Evolutionary conservation across 2,113 vertebrate genomes (phyloP).

Genomic region (Struthidea cinerea): DNA sequence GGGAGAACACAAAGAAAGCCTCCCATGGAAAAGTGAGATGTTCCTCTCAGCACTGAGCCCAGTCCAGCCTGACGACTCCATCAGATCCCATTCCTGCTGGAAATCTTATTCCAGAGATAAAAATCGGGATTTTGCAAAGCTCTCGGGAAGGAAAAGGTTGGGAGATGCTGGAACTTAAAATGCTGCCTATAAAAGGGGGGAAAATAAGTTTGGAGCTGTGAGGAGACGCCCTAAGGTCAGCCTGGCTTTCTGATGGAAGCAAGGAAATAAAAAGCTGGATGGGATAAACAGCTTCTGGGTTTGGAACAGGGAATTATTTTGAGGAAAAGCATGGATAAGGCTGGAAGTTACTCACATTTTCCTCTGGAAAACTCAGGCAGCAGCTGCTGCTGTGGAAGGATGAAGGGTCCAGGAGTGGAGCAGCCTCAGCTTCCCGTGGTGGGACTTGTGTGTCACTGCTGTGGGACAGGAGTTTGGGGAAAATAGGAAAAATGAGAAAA

Average conservation of each 20-base stretch:
- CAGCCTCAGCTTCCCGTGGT: background rate
- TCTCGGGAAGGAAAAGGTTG: background rate
- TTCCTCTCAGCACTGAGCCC: background rate
- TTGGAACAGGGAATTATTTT: rapidly evolving
- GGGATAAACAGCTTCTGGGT: background rate
- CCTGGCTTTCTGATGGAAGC: background rate
- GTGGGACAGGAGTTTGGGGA: rapidly evolving
- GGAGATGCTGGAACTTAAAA: background rate
- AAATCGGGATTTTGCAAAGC: background rate
- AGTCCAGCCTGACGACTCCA: background rate
- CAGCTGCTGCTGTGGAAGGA: background rate
- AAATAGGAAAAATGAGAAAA: too few species aligned
- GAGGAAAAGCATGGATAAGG: background rate
- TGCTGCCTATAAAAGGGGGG: background rate
- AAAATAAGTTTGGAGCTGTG: background rate
- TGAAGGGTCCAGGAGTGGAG: background rate
- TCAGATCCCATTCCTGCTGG: background rate
- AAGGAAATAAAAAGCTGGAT: background rate
- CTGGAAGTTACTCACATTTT: background rate
- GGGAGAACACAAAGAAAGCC: background rate
- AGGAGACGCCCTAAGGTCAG: background rate
- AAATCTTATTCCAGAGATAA: background rate
- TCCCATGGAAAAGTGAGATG: background rate
- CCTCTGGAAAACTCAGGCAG: background rate
- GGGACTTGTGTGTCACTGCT: background rate